phyloP scores from a whole-genome alignment of 2,113 vertebrate genomes.

The Polyodon spathula region DNA sequence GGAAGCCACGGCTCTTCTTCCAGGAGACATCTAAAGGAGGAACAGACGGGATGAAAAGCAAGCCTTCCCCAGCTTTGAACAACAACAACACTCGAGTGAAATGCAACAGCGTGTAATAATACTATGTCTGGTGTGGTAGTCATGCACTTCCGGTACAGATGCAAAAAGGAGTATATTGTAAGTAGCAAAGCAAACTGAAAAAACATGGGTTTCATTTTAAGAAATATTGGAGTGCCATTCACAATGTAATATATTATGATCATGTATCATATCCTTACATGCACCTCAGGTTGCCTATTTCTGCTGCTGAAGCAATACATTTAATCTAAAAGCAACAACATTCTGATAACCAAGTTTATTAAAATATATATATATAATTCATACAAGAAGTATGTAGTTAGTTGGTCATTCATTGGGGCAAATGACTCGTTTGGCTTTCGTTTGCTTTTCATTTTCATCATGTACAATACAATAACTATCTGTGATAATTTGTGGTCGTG shows the following conservation, averaged over 20 bases:
- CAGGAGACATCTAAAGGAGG: slow-evolving; percentile 65
- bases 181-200: not conserved
- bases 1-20: slow-evolving; percentile 66
- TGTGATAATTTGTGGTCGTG: no score
- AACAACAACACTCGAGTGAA: slow-evolving; percentile 64
- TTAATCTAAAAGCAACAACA: slow-evolving; percentile 17
- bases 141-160: not conserved
- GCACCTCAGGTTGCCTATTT: slow-evolving; percentile 27
- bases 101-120: slow-evolving; percentile 39
- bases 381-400: no score
- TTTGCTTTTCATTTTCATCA: no score
- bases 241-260: slow-evolving; percentile 17
- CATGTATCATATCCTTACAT: slow-evolving; percentile 19
- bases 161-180: not conserved
- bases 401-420: no score
- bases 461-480: no score
- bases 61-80: slow-evolving; percentile 60
- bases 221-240: slow-evolving; percentile 24
- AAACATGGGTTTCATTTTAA: not conserved
- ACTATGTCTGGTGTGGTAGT: slow-evolving; percentile 1
- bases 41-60: slow-evolving; percentile 63
- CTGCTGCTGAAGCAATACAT: slow-evolving; percentile 26
- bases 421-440: no score
- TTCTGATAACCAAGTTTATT: slow-evolving; percentile 16
- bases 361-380: not conserved